A percentile compares a stretch with the other conserved stretches of the same genome.
These are phyloP conservation scores for Ptilorrhoa leucosticta DNA, from an alignment of 2,113 vertebrate species.

Conservation along the genomic window DNA sequence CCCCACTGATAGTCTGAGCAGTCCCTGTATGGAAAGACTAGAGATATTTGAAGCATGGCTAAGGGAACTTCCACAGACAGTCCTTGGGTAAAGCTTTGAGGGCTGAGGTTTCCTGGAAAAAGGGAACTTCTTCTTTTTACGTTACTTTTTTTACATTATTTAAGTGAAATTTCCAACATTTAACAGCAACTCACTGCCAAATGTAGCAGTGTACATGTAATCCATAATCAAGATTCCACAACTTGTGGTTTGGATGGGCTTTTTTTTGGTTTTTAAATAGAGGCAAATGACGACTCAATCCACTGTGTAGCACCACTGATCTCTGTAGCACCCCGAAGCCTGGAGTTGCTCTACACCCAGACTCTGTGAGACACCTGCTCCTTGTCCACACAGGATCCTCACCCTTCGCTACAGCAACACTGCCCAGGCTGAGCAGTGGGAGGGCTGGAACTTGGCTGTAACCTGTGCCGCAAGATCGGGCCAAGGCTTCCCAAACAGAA, in stretches of 20 bases:
- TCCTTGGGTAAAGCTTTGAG: background rate
- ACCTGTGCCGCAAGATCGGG: background rate
- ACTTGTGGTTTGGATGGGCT: background rate
- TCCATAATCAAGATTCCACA: background rate
- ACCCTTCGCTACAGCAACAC: rapidly evolving
- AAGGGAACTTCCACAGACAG: background rate
- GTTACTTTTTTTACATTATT: background rate
- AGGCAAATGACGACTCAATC: background rate
- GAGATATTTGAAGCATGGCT: background rate
- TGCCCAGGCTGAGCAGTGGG: background rate
- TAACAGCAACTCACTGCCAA: background rate
- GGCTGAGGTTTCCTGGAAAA: background rate
- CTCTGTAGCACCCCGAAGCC: background rate
- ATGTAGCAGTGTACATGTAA: background rate
- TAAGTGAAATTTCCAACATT: background rate
- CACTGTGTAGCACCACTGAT: background rate
- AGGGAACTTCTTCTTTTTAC: background rate
- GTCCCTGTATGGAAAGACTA: background rate
- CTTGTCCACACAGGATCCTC: background rate
- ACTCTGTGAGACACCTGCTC: background rate
- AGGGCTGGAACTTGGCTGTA: background rate
- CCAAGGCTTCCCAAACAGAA: background rate
- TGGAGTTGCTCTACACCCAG: background rate
- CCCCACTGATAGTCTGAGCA: rapidly evolving
- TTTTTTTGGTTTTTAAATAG: background rate